Percentiles rank a stretch among this genome's conserved stretches.
phyloP scores from a whole-genome alignment of 2,113 vertebrate species.

The Pollachius pollachius region DNA sequence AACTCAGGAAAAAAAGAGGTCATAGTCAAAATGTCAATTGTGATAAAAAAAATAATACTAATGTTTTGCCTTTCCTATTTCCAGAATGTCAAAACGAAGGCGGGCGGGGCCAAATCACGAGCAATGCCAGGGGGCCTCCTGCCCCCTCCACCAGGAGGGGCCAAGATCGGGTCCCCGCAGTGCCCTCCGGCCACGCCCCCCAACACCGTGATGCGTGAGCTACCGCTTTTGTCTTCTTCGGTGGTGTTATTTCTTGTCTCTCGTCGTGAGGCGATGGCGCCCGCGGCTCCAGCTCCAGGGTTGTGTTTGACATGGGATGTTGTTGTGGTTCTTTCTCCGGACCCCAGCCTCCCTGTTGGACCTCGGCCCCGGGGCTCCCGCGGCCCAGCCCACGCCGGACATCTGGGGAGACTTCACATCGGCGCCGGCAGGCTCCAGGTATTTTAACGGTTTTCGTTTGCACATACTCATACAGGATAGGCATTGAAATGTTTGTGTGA shows the following conservation, averaged over 20 bases:
- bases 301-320: neutral
- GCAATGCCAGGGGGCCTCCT: conserved; percentile 69
- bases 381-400: conserved; percentile 70
- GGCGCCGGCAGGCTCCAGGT: conserved; percentile 82
- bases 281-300: neutral
- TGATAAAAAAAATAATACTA: neutral
- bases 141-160: conserved; percentile 85
- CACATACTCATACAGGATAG: no score
- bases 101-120: conserved; percentile 66
- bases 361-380: conserved; percentile 38
- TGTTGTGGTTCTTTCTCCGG: neutral
- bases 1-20: no score
- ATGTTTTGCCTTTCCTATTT: neutral
- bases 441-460: conserved; percentile 40
- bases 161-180: conserved; percentile 58
- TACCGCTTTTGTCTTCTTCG: neutral
- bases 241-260: neutral
- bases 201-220: conserved; percentile 63
- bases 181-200: conserved; percentile 50
- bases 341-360: conserved; percentile 65
- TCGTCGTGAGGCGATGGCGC: no score
- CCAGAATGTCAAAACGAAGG: conserved; percentile 92
- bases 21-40: neutral
- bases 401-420: conserved; percentile 90
- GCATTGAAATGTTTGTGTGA: no score